A percentile compares a stretch with the other conserved stretches of the same genome.
phyloP scores from a whole-genome alignment of 2,888 invertebrate species.

The Microctonus brassicae region DNA sequence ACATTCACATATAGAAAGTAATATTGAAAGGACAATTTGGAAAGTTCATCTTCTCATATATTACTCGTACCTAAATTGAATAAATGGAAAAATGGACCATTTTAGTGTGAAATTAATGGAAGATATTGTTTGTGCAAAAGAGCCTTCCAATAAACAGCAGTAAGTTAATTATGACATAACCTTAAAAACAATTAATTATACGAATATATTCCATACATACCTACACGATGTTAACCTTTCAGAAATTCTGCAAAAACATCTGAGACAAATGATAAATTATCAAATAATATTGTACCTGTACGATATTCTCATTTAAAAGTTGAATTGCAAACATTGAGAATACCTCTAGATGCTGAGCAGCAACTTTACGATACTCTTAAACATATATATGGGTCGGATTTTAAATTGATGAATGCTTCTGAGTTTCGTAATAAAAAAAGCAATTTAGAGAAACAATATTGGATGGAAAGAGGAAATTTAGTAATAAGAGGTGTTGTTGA shows the following conservation, averaged over 20 bases:
- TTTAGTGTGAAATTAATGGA: slow-evolving; percentile 57
- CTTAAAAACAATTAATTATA: slow-evolving; percentile 28
- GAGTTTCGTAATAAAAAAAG: slow-evolving; percentile 77
- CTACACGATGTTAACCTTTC: background rate
- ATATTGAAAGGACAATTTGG: too few species aligned
- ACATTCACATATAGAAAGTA: too few species aligned
- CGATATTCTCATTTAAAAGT: slow-evolving; percentile 72
- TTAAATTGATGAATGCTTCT: slow-evolving; percentile 69
- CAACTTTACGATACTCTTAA: slow-evolving; percentile 81
- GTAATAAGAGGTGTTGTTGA: slow-evolving; percentile 81
- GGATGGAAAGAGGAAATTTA: slow-evolving; percentile 83
- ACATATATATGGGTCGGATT: slow-evolving; percentile 82
- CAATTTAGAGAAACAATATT: slow-evolving; percentile 79
- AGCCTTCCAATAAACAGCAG: slow-evolving; percentile 29
- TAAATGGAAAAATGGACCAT: slow-evolving; percentile 53
- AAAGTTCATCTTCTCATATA: too few species aligned
- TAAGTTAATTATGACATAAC: slow-evolving; percentile 37
- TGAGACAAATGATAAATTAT: slow-evolving; percentile 31
- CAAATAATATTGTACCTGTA: slow-evolving; percentile 27
- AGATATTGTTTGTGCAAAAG: slow-evolving; percentile 52
- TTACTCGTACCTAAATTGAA: too few species aligned
- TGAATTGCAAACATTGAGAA: slow-evolving; percentile 80
- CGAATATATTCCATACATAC: background rate
- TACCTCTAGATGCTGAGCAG: slow-evolving; percentile 80
- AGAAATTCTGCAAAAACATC: slow-evolving; percentile 9